Conservation (phyloP, 2,113 vertebrate species). For the Glaucomys volans region DNA sequence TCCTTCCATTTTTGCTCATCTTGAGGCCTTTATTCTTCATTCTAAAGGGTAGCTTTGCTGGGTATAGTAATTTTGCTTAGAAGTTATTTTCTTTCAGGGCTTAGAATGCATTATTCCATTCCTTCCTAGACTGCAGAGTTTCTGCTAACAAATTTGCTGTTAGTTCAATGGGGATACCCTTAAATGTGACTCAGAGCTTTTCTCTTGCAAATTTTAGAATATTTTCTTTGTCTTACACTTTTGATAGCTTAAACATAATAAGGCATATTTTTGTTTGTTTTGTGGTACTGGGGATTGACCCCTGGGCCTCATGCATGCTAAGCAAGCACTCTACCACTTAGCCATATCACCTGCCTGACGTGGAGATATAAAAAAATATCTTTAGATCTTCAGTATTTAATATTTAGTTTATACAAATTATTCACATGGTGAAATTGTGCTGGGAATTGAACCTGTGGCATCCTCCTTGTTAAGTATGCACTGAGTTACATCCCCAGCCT, state of each 20-base stretch:
- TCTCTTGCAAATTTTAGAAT: background rate
- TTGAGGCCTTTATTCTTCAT: too few species aligned
- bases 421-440: background rate
- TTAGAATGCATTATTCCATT: background rate
- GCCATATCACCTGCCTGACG: too few species aligned
- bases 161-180: background rate
- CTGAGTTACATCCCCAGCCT: too few species aligned
- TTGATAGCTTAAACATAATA: background rate
- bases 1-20: background rate
- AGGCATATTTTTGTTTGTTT: too few species aligned
- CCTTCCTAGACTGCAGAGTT: background rate
- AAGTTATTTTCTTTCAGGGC: background rate
- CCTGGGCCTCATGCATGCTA: too few species aligned
- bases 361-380: background rate
- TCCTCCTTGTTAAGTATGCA: background rate
- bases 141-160: background rate
- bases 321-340: too few species aligned
- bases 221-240: background rate
- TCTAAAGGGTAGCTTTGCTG: background rate
- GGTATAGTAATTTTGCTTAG: background rate
- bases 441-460: background rate
- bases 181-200: background rate
- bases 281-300: too few species aligned
- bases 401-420: background rate
- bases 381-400: conserved; percentile 6